Evolutionary conservation across 2,888 invertebrate genomes (phyloP).

Genomic region (Dendrolimus houi): DNA sequence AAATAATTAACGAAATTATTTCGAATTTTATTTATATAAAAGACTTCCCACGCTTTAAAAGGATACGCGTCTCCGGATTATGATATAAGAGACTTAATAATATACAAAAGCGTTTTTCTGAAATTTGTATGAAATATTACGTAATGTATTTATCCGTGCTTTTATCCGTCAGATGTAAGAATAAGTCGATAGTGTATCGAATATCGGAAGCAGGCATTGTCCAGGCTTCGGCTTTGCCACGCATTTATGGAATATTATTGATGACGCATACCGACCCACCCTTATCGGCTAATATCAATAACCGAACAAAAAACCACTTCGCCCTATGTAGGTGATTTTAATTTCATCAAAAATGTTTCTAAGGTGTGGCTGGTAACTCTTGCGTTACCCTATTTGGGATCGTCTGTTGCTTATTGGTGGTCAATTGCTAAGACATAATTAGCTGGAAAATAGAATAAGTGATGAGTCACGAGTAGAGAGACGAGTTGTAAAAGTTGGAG

Average conservation of each 20-base stretch:
- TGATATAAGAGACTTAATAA: no score
- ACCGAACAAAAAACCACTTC: constrained; percentile 62
- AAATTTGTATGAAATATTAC: no score
- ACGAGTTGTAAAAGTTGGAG: no score
- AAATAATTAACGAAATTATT: no score
- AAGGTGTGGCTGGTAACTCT: constrained; percentile 36
- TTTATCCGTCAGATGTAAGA: constrained; percentile 22
- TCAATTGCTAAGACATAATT: constrained; percentile 10
- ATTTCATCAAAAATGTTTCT: constrained; percentile 55
- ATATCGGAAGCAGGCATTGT: constrained; percentile 10
- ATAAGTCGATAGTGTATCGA: constrained; percentile 29
- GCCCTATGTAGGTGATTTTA: constrained; percentile 56
- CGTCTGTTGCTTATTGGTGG: constrained; percentile 18
- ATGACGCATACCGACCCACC: constrained; percentile 54
- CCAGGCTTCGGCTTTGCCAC: constrained; percentile 23
- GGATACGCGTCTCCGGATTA: no score
- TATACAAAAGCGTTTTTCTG: no score
- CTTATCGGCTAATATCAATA: constrained; percentile 66
- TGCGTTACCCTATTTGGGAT: constrained; percentile 24
- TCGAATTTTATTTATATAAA: no score
- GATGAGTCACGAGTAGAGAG: no score
- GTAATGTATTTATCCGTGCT: neutral
- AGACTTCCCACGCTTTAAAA: no score
- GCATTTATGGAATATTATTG: constrained; percentile 41
- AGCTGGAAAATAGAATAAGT: no score